Percentiles rank a stretch among this genome's conserved stretches.
Evolutionary conservation across 2,888 invertebrate species (phyloP).

Genomic region (Cheilosia impressa): DNA sequence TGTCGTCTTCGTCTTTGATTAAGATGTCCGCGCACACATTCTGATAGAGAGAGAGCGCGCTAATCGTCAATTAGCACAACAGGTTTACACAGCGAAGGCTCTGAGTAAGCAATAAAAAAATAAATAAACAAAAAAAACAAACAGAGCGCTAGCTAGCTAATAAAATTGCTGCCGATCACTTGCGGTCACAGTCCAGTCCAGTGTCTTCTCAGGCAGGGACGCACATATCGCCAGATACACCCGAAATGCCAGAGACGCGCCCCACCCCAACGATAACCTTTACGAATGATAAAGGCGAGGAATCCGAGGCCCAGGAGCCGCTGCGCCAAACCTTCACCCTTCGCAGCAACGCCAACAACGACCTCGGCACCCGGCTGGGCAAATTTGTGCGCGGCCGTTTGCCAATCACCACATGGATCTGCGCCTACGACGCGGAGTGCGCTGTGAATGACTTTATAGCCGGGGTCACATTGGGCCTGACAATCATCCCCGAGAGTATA

Average conservation of each 20-base stretch:
- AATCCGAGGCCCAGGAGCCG: slow-evolving; percentile 51
- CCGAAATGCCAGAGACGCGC: slow-evolving; percentile 44
- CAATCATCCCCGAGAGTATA: slow-evolving; percentile 96
- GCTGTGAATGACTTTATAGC: slow-evolving; percentile 92
- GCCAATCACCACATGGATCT: slow-evolving; percentile 81
- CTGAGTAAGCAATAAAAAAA: slow-evolving; percentile 14
- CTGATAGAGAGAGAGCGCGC: slow-evolving; percentile 1
- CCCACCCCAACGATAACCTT: slow-evolving; percentile 37
- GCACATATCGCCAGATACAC: neutral
- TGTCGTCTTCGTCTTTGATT: slow-evolving; percentile 1
- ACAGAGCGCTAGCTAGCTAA: neutral
- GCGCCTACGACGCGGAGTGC: slow-evolving; percentile 79
- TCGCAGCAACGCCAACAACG: slow-evolving; percentile 7
- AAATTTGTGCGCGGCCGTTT: slow-evolving; percentile 75
- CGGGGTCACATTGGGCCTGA: slow-evolving; percentile 94
- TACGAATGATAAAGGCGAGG: slow-evolving; percentile 45
- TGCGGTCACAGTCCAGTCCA: slow-evolving; percentile 43
- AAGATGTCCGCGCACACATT: slow-evolving; percentile 7
- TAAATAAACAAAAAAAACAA: neutral
- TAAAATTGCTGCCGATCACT: slow-evolving; percentile 32
- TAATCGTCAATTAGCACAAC: slow-evolving; percentile 29
- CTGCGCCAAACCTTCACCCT: slow-evolving; percentile 49
- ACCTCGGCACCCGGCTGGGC: slow-evolving; percentile 29
- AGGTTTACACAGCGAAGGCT: slow-evolving; percentile 8
- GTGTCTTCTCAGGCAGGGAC: slow-evolving; percentile 34